A percentile compares a stretch with the other conserved stretches of the same genome.
Conservation (phyloP, 2,888 invertebrate species). For the Craniophora ligustri region DNA sequence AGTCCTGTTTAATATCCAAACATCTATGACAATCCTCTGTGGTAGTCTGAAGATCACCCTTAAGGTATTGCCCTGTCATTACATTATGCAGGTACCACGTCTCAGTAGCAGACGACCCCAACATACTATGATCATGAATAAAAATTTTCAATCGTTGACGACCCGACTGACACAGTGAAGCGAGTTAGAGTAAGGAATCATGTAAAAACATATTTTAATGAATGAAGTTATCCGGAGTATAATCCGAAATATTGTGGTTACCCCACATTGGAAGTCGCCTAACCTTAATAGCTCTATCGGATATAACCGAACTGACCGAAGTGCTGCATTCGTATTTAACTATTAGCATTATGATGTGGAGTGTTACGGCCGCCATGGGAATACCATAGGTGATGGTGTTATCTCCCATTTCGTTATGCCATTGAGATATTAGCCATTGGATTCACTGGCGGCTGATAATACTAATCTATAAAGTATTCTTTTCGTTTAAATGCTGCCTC, state of each 20-base stretch:
- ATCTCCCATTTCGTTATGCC: constrained; percentile 45
- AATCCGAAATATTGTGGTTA: constrained; percentile 9
- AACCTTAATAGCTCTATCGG: constrained; percentile 47
- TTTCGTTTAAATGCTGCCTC: constrained; percentile 30
- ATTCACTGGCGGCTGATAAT: constrained; percentile 41
- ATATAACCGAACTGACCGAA: constrained; percentile 40
- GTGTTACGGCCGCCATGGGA: constrained; percentile 31
- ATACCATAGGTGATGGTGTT: constrained; percentile 47
- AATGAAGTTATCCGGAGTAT: constrained; percentile 6
- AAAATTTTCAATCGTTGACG: too few relatives aligned
- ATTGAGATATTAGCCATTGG: constrained; percentile 35
- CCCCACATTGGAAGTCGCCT: constrained; percentile 18
- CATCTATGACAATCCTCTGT: too few relatives aligned
- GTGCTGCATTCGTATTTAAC: constrained; percentile 26
- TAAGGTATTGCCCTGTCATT: too few relatives aligned
- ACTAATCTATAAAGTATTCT: constrained; percentile 41
- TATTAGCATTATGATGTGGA: constrained; percentile 44
- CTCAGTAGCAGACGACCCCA: too few relatives aligned
- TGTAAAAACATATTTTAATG: too few relatives aligned
- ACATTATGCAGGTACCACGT: too few relatives aligned
- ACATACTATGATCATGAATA: too few relatives aligned
- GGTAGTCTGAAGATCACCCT: too few relatives aligned
- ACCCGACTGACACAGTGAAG: too few relatives aligned
- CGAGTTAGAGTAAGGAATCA: too few relatives aligned
- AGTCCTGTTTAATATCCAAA: too few relatives aligned